Percentiles rank a stretch among this genome's conserved stretches.
phyloP scores from a whole-genome alignment of 2,888 invertebrate genomes.

The Thera britannica region DNA sequence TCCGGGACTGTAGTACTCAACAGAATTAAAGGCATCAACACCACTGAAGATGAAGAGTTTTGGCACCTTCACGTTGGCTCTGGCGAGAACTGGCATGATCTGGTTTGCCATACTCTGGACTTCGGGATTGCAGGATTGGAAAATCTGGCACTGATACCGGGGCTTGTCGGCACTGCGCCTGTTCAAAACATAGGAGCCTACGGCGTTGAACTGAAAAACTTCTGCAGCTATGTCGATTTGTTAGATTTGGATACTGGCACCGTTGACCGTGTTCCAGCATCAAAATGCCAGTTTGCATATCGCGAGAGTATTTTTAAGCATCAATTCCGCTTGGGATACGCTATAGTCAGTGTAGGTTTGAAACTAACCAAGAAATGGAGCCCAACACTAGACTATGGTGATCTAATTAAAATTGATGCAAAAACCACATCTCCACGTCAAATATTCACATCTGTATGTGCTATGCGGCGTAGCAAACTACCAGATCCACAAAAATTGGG shows the following conservation, averaged over 20 bases:
- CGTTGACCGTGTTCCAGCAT: slow-evolving; percentile 9
- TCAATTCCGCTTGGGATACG: slow-evolving; percentile 16
- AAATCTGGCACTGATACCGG: slow-evolving; percentile 37
- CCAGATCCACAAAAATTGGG: slow-evolving; percentile 33
- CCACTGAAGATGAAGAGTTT: slow-evolving; percentile 17
- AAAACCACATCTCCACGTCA: slow-evolving; percentile 17
- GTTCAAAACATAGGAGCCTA: slow-evolving; percentile 40
- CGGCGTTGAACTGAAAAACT: slow-evolving; percentile 33
- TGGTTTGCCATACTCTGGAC: slow-evolving; percentile 30
- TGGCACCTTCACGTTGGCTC: slow-evolving; percentile 29
- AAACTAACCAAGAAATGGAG: slow-evolving; percentile 18
- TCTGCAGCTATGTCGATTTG: slow-evolving; percentile 35
- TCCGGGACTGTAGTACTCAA: slow-evolving; percentile 25
- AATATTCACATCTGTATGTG: slow-evolving; percentile 25
- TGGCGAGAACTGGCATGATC: slow-evolving; percentile 38
- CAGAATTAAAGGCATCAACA: slow-evolving; percentile 22
- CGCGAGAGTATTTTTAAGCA: slow-evolving; percentile 38
- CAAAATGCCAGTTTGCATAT: slow-evolving; percentile 30
- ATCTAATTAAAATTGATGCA: slow-evolving; percentile 16
- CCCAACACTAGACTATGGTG: slow-evolving; percentile 24
- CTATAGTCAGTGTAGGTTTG: slow-evolving; percentile 30
- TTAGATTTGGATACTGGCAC: slow-evolving; percentile 13
- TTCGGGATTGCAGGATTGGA: slow-evolving; percentile 33
- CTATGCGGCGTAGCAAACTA: slow-evolving; percentile 29
- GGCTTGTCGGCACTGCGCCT: slow-evolving; percentile 34